These are phyloP conservation scores for Cyclophora albipunctata DNA, from an alignment of 2,888 invertebrate species.

Conservation along the genomic window DNA sequence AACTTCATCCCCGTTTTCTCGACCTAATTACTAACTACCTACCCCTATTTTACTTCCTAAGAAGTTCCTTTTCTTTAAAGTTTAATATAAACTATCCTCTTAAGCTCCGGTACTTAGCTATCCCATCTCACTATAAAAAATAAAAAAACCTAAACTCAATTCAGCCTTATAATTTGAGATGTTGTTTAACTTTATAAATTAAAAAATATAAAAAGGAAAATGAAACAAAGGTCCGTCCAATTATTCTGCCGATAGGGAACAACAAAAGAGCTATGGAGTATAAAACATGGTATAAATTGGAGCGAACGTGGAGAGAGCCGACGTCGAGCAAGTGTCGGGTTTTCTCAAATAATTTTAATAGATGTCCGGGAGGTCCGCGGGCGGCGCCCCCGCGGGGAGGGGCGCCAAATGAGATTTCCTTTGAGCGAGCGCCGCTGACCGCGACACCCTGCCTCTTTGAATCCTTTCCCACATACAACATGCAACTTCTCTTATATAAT, in stretches of 20 bases:
- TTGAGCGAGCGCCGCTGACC: conserved; percentile 61
- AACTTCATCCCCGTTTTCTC: no score
- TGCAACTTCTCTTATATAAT: conserved; percentile 29
- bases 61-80: no score
- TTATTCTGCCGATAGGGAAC: conserved; percentile 36
- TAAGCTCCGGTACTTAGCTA: no score
- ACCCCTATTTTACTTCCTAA: no score
- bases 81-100: no score
- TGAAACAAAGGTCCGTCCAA: conserved; percentile 32
- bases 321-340: conserved; percentile 38
- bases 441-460: conserved; percentile 44
- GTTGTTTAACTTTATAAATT: no score
- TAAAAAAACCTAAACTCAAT: no score
- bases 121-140: no score
- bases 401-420: conserved; percentile 70
- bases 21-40: no score
- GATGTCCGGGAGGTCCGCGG: conserved; percentile 42
- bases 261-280: conserved; percentile 39
- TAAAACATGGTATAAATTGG: conserved; percentile 41
- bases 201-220: conserved; percentile 21
- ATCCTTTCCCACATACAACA: conserved; percentile 52
- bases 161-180: no score
- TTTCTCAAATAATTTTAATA: conserved; percentile 72
- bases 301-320: conserved; percentile 24
- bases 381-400: conserved; percentile 20